A percentile compares a stretch with the other conserved stretches of the same genome.
Evolutionary conservation across 2,888 invertebrate genomes (phyloP).

Genomic region (Anthophora plumipes): DNA sequence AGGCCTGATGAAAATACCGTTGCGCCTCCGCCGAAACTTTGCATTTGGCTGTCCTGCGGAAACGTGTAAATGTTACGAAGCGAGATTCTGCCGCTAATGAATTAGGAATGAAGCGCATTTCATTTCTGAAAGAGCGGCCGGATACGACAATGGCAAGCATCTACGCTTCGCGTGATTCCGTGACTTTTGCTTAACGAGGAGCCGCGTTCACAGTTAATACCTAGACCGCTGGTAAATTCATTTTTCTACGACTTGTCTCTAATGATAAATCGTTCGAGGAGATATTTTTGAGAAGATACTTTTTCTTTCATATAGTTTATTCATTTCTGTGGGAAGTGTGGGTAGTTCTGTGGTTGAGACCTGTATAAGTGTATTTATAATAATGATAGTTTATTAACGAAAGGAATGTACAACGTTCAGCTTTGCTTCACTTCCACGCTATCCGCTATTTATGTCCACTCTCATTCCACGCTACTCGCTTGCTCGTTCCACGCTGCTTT

Average conservation of each 20-base stretch:
- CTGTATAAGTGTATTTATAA: too few species aligned
- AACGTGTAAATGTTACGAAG: conserved; percentile 69
- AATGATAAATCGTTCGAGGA: neutral
- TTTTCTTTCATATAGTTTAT: neutral
- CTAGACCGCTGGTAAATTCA: neutral
- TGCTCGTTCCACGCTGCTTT: too few species aligned
- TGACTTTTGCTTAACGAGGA: conserved; percentile 33
- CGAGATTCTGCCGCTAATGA: conserved; percentile 65
- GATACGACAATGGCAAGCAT: conserved; percentile 42
- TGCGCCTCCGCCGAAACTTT: conserved; percentile 54
- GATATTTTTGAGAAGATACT: neutral
- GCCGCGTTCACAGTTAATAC: conserved; percentile 5
- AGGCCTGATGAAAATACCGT: conserved; percentile 65
- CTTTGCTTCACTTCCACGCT: too few species aligned
- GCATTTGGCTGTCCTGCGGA: conserved; percentile 52
- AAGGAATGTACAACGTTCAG: too few species aligned
- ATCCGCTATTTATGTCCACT: too few species aligned
- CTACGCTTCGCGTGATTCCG: conserved; percentile 5
- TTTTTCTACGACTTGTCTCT: neutral
- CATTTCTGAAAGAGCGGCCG: conserved; percentile 21
- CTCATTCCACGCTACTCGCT: too few species aligned
- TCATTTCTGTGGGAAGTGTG: too few species aligned
- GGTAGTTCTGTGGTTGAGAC: too few species aligned
- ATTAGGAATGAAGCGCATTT: conserved; percentile 61
- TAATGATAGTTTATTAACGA: too few species aligned